phyloP scores from a whole-genome alignment of 2,797 vertebrate genomes.

The Morus bassanus region DNA sequence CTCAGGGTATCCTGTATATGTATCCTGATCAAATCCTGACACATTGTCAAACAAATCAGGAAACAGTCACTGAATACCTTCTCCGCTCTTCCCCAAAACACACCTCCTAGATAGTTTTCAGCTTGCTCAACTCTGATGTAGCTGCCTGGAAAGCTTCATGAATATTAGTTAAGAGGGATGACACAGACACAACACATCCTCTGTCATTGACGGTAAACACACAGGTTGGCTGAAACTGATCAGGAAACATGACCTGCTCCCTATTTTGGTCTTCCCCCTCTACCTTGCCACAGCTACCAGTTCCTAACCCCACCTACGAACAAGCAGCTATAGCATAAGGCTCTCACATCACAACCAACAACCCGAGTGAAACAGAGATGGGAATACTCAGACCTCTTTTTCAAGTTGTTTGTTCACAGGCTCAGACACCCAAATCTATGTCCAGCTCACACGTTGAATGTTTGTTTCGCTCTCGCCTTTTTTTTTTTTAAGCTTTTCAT shows the following conservation, averaged over 20 bases:
- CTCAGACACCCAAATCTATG: neutral
- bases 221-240: neutral
- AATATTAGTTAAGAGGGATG: neutral
- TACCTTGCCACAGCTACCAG: neutral
- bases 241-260: neutral
- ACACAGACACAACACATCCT: neutral
- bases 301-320: neutral
- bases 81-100: neutral
- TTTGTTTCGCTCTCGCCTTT: neutral
- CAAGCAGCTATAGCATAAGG: neutral
- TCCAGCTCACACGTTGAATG: neutral
- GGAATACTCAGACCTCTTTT: neutral
- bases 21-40: neutral
- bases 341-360: neutral
- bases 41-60: neutral
- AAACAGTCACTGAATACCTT: neutral
- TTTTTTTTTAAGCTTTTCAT: fast-evolving
- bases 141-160: neutral
- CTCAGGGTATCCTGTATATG: neutral
- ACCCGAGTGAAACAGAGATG: fast-evolving
- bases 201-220: neutral
- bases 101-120: neutral
- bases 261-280: neutral
- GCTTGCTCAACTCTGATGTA: neutral
- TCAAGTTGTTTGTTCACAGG: neutral